Conservation (phyloP, 92 coral and sea anemone genomes). For the Porites divaricata region DNA sequence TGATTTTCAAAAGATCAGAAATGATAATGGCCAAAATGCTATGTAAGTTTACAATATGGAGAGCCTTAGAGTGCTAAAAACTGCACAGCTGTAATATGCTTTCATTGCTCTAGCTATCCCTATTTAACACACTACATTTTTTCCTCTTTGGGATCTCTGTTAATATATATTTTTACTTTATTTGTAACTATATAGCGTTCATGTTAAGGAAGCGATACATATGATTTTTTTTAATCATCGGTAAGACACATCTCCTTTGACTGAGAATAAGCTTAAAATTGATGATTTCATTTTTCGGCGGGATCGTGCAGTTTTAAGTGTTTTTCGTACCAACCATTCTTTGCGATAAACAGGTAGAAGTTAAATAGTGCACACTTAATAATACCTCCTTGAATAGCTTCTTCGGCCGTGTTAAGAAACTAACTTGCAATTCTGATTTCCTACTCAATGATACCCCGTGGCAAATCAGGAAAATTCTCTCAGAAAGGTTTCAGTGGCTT, state of each 20-base stretch:
- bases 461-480: neutral
- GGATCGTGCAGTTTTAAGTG: neutral
- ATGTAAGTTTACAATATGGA: too few relatives aligned
- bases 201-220: too few relatives aligned
- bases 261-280: neutral
- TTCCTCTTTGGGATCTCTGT: too few relatives aligned
- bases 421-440: neutral
- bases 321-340: conserved; percentile 1
- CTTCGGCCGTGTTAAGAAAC: neutral
- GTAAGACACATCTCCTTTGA: neutral
- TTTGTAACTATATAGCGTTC: too few relatives aligned
- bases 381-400: neutral
- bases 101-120: too few relatives aligned
- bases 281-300: neutral
- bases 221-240: too few relatives aligned
- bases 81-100: too few relatives aligned
- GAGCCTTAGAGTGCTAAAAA: too few relatives aligned
- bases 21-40: too few relatives aligned
- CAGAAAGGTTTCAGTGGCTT: neutral
- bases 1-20: too few relatives aligned
- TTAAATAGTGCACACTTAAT: conserved; percentile 11
- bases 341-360: neutral
- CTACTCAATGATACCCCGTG: neutral
- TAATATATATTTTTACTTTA: too few relatives aligned
- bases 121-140: too few relatives aligned